Base-by-base conservation (phyloP, 37 sponge, comb jelly and placozoan species). In the Chondrosia reniformis region DNA sequence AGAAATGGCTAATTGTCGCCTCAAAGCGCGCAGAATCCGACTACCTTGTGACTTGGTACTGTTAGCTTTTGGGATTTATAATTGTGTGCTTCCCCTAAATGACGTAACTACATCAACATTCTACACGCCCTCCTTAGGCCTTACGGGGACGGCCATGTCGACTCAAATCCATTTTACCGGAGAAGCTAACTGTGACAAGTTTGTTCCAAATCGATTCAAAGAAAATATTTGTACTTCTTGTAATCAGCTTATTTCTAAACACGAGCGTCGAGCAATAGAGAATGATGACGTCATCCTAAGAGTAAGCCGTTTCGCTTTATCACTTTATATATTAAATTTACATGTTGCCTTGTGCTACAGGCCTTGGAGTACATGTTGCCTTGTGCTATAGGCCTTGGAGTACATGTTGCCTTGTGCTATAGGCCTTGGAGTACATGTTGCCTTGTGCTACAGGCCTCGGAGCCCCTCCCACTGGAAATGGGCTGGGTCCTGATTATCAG, bases 351-450 rank as follows among this genome's bases (percentile, higher is more conserved):
- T n/a, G n/a, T n/a, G n/a, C n/a, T n/a, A n/a, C n/a, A n/a, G n/a
- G n/a, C n/a, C n/a, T n/a, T n/a, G n/a, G n/a, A n/a, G n/a, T n/a
- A n/a, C 7, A 46, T n/a, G n/a, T 72, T 19, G 13, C 37, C 21
- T 8, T 31, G 8, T 38, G 12, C 1, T 59, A 28, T 40, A 93
- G 87, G 94, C 94, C 0, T 19, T 93, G 0, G 94, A 88, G 55
- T 89, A 80, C 46, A 46, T n/a, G n/a, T 72, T 19, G 13, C 37
- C 21, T 8, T 31, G 8, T 38, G 12, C 1, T 59, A 28, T 40
- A 93, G 87, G 94, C 94, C 0, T 19, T 93, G 0, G 94, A 88
- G 55, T 89, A 80, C 46, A n/a, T n/a, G n/a, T n/a, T n/a, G n/a
- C n/a, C n/a, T n/a, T n/a, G n/a, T n/a, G n/a, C n/a, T n/a, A n/a